Conservation (phyloP, 2,888 invertebrate genomes). For the Aleiodes leptofemur region DNA sequence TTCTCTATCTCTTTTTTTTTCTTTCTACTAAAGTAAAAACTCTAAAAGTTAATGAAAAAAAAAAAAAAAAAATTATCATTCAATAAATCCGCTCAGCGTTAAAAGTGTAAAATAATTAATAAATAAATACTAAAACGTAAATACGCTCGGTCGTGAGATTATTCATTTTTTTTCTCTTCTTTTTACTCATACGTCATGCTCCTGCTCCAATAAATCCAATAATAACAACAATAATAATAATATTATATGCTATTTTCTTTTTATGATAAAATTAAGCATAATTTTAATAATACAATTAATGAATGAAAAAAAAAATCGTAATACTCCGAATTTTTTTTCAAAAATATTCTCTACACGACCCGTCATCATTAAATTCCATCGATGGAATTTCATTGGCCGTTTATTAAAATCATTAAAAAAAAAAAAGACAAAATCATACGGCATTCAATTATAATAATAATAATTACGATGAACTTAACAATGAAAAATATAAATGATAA, state of each 20-base stretch:
- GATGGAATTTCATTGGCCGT: constrained; percentile 16
- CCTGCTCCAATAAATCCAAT: constrained; percentile 43
- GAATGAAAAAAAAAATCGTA: constrained; percentile 5
- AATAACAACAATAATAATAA: constrained; percentile 45
- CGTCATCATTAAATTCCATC: constrained; percentile 21
- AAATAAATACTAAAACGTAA: constrained; percentile 68
- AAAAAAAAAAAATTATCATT: constrained; percentile 25
- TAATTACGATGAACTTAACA: constrained; percentile 41
- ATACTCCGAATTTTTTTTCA: constrained; percentile 32
- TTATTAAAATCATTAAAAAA: constrained; percentile 17
- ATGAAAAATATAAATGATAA: constrained; percentile 49
- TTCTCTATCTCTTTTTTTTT: constrained; percentile 6
- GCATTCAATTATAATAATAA: constrained; percentile 38
- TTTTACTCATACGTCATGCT: not conserved
- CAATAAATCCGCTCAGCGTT: constrained; percentile 43
- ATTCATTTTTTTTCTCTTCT: constrained; percentile 17
- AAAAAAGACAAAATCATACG: constrained; percentile 31
- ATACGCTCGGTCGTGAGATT: constrained; percentile 50
- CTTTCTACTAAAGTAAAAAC: constrained; percentile 28
- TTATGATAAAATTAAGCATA: constrained; percentile 53
- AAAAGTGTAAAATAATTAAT: constrained; percentile 58
- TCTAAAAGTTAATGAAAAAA: constrained; percentile 21
- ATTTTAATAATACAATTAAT: constrained; percentile 52
- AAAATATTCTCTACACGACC: constrained; percentile 18
- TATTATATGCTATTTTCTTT: constrained; percentile 37